These are phyloP conservation scores for Halyomorpha halys DNA, from an alignment of 1,140 invertebrate species.

Conservation along the genomic window DNA sequence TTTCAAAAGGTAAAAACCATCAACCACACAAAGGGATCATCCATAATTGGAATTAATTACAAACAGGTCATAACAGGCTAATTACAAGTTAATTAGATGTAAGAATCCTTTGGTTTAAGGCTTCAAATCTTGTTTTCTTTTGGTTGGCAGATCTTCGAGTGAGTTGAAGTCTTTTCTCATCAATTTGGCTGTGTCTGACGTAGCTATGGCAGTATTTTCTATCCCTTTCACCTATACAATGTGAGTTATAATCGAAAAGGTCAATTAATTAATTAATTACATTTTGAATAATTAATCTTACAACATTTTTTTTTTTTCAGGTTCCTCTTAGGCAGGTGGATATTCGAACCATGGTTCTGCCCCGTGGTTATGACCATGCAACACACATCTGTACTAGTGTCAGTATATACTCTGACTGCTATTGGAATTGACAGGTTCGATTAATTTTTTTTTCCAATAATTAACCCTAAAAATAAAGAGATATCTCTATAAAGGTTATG, in stretches of 20 bases:
- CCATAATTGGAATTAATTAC: too few relatives aligned
- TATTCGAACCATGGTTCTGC: constrained; percentile 37
- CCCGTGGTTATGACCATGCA: constrained; percentile 38
- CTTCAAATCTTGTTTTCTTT: constrained; percentile 4
- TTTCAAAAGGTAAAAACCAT: too few relatives aligned
- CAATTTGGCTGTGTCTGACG: constrained; percentile 38
- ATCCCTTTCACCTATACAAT: constrained; percentile 41
- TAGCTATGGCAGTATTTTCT: constrained; percentile 39
- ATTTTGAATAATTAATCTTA: background rate
- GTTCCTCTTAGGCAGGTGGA: constrained; percentile 38
- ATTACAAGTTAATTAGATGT: too few relatives aligned
- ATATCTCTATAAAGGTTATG: too few relatives aligned
- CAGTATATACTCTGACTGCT: constrained; percentile 38
- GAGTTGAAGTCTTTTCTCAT: constrained; percentile 38
- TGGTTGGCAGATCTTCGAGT: constrained; percentile 31
- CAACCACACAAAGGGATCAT: too few relatives aligned
- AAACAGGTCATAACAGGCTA: too few relatives aligned
- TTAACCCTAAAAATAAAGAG: too few relatives aligned
- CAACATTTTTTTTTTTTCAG: constrained; percentile 26
- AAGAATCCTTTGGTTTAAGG: too few relatives aligned
- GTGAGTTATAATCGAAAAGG: constrained; percentile 27
- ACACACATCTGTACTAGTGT: constrained; percentile 37
- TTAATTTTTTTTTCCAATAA: too few relatives aligned
- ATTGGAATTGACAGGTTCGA: constrained; percentile 39
- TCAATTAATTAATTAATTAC: background rate